Conservation (phyloP, 2,797 vertebrate species). For the Gymnocypris eckloni region DNA sequence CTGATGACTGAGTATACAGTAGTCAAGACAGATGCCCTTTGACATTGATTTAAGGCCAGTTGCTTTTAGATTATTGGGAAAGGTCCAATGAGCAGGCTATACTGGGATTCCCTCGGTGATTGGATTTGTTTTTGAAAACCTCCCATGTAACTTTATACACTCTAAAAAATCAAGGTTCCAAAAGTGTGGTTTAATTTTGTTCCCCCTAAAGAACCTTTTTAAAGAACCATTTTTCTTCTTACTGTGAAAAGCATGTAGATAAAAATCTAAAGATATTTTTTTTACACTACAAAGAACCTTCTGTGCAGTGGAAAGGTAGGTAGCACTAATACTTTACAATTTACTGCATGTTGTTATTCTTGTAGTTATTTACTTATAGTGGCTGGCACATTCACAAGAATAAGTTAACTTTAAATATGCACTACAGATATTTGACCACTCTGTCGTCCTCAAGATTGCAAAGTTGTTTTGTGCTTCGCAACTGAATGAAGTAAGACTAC, state of each 20-base stretch:
- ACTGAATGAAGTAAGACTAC: background rate
- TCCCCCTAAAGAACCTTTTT: background rate
- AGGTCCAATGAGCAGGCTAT: background rate
- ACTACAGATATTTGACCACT: too few species aligned
- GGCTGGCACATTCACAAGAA: too few species aligned
- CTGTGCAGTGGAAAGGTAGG: too few species aligned
- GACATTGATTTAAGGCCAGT: slow-evolving; percentile 7
- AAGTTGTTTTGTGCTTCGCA: background rate
- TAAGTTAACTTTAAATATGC: too few species aligned
- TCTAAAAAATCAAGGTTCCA: background rate
- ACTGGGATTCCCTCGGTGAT: background rate
- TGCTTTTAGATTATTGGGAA: background rate
- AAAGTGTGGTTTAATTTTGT: background rate
- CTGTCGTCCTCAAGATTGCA: too few species aligned
- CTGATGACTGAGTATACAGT: background rate
- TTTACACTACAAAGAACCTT: too few species aligned
- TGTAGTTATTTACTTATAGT: too few species aligned
- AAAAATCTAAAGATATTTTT: background rate
- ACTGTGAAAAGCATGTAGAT: background rate
- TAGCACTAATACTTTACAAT: too few species aligned
- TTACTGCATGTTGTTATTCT: too few species aligned
- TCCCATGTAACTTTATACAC: background rate
- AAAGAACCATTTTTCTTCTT: background rate
- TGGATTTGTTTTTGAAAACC: background rate
- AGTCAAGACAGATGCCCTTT: slow-evolving; percentile 18